A percentile compares a stretch with the other conserved stretches of the same genome.
Evolutionary conservation across 2,113 vertebrate species (phyloP).

Genomic region (Melospiza georgiana): DNA sequence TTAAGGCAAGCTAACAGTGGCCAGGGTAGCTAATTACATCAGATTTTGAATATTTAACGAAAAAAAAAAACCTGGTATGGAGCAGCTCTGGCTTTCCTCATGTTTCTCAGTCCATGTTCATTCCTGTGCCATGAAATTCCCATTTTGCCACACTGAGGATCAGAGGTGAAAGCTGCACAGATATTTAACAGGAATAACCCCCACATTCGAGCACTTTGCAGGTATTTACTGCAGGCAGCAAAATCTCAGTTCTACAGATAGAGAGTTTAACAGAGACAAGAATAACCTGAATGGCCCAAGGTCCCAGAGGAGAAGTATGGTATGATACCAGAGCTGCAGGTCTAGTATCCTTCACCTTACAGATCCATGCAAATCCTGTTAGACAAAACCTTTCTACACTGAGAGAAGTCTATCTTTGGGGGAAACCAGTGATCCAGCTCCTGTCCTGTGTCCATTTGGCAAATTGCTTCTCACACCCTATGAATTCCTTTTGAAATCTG

Average conservation of each 20-base stretch:
- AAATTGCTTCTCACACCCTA: not conserved
- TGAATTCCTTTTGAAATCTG: not conserved
- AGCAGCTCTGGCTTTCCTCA: not conserved
- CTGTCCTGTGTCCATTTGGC: not conserved
- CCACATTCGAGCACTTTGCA: not conserved
- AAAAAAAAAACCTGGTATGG: not conserved
- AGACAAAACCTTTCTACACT: not conserved
- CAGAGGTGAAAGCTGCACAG: not conserved
- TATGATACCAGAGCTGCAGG: not conserved
- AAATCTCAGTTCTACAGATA: not conserved
- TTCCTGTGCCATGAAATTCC: not conserved
- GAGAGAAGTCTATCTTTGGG: not conserved
- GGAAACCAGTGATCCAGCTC: not conserved
- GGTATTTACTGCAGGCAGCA: conserved; percentile 10
- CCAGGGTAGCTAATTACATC: not conserved
- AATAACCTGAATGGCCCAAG: not conserved
- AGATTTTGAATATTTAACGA: not conserved
- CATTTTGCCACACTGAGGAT: not conserved
- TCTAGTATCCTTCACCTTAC: not conserved
- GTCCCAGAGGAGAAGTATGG: not conserved
- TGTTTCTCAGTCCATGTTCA: not conserved
- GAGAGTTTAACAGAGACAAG: not conserved
- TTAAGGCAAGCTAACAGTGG: not conserved
- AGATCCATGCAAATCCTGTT: not conserved
- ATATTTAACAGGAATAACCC: conserved; percentile 17